These are phyloP conservation scores for Toxonevra muliebris DNA, from an alignment of 2,888 invertebrate genomes.

Conservation along the genomic window DNA sequence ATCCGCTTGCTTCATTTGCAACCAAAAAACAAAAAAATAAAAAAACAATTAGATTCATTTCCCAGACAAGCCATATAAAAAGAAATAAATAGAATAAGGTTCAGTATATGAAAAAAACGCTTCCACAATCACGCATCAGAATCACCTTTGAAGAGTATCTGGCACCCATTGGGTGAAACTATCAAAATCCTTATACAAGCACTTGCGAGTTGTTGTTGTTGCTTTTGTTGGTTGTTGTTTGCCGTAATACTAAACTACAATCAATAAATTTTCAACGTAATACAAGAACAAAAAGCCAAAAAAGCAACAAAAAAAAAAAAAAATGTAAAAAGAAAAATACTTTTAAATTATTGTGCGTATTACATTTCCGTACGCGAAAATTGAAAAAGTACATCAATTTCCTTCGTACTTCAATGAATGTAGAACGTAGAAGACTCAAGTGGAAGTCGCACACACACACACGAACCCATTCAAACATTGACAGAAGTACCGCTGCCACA, in stretches of 20 bases:
- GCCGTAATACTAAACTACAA: neutral
- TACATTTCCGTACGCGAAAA: conserved; percentile 32
- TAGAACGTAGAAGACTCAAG: neutral
- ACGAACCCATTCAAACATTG: neutral
- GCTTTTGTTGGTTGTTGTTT: too few relatives aligned
- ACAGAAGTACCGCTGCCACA: neutral
- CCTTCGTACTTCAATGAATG: conserved; percentile 1
- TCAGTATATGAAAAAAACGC: too few relatives aligned
- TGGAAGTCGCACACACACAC: neutral
- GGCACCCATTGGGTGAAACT: neutral
- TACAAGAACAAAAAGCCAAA: neutral
- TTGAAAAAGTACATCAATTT: conserved; percentile 34
- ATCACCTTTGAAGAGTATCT: too few relatives aligned
- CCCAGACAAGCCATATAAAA: too few relatives aligned
- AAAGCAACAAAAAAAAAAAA: neutral
- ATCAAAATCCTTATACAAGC: neutral
- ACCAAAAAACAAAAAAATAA: too few relatives aligned
- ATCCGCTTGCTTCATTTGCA: too few relatives aligned
- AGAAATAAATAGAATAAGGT: too few relatives aligned
- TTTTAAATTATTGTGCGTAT: conserved; percentile 30
- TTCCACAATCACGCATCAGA: too few relatives aligned
- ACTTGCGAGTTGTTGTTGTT: too few relatives aligned
- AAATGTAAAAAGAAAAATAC: conserved; percentile 5
- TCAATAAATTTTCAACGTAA: neutral
- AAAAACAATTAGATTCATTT: too few relatives aligned